Percentiles rank a stretch among this genome's conserved stretches.
These are phyloP conservation scores for Perizoma flavofasciatum DNA, from an alignment of 2,888 invertebrate species.

Conservation along the genomic window DNA sequence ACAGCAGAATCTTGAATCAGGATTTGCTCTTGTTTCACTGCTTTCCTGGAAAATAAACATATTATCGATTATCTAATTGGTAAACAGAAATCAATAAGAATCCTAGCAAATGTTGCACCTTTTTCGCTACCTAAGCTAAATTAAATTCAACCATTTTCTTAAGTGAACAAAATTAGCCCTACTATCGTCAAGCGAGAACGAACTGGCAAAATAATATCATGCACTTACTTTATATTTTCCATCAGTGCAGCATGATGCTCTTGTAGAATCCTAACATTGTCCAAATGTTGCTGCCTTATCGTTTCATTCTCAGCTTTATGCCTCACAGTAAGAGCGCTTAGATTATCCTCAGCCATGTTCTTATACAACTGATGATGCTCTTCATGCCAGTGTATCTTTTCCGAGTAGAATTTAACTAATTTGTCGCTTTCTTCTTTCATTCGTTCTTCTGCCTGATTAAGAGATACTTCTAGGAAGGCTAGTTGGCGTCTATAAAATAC, in stretches of 20 bases:
- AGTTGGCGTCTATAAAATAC: slow-evolving; percentile 80
- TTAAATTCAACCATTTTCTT: no score
- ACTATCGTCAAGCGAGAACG: no score
- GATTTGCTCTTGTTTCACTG: slow-evolving; percentile 78
- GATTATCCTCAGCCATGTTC: slow-evolving; percentile 79
- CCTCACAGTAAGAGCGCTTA: slow-evolving; percentile 72
- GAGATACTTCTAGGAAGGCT: slow-evolving; percentile 81
- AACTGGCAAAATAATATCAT: neutral
- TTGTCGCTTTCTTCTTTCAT: slow-evolving; percentile 84
- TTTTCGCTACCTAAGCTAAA: no score
- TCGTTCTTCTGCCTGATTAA: slow-evolving; percentile 82
- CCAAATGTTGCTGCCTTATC: slow-evolving; percentile 74
- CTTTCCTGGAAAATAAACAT: slow-evolving; percentile 61
- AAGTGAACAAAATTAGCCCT: no score
- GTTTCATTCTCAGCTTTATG: slow-evolving; percentile 71
- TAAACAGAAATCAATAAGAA: no score
- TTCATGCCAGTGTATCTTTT: slow-evolving; percentile 79
- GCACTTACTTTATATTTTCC: slow-evolving; percentile 80
- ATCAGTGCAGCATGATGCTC: slow-evolving; percentile 81
- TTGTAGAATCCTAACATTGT: slow-evolving; percentile 69
- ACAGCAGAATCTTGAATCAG: slow-evolving; percentile 76
- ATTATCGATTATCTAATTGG: no score
- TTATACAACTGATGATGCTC: slow-evolving; percentile 79
- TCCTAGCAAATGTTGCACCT: no score
- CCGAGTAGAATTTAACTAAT: slow-evolving; percentile 74